phyloP scores from a whole-genome alignment of 2,113 vertebrate species.

The Tetrao urogallus region DNA sequence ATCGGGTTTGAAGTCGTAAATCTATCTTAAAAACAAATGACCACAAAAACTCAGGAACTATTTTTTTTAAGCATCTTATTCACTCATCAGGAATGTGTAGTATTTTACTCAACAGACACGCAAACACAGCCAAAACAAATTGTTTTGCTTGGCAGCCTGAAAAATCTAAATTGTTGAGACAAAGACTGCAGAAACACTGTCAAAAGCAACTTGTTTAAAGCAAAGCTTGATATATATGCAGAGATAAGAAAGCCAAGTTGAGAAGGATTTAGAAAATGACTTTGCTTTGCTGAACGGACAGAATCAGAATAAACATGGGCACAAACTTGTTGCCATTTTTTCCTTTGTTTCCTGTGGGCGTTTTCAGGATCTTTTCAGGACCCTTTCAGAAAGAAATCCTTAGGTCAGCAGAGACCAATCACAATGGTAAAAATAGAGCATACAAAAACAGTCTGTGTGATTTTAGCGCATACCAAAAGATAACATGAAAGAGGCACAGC shows the following conservation, averaged over 20 bases:
- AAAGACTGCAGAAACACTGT: conserved; percentile 38
- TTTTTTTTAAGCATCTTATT: conserved; percentile 72
- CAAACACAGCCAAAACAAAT: conserved; percentile 64
- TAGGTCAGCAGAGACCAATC: conserved; percentile 22
- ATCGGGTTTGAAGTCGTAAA: conserved; percentile 7
- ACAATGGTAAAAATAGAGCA: background rate
- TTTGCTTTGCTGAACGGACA: conserved; percentile 47
- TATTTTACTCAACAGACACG: conserved; percentile 64
- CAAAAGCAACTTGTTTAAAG: conserved; percentile 25
- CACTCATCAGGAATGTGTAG: conserved; percentile 76
- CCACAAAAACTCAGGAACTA: conserved; percentile 47
- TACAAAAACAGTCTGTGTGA: background rate
- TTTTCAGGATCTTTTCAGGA: background rate
- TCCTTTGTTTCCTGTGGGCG: background rate
- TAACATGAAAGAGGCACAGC: rapidly evolving
- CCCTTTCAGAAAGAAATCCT: background rate
- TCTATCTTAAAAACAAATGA: conserved; percentile 68
- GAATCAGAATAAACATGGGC: conserved; percentile 6
- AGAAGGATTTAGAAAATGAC: background rate
- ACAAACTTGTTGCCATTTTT: background rate
- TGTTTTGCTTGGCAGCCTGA: conserved; percentile 72
- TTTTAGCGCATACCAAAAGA: background rate
- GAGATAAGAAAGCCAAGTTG: background rate
- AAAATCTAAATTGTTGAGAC: conserved; percentile 51
- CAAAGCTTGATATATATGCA: background rate